A percentile compares a stretch with the other conserved stretches of the same genome.
These are phyloP conservation scores for Pelusios castaneus DNA, from an alignment of 2,113 vertebrate genomes.

Conservation along the genomic window DNA sequence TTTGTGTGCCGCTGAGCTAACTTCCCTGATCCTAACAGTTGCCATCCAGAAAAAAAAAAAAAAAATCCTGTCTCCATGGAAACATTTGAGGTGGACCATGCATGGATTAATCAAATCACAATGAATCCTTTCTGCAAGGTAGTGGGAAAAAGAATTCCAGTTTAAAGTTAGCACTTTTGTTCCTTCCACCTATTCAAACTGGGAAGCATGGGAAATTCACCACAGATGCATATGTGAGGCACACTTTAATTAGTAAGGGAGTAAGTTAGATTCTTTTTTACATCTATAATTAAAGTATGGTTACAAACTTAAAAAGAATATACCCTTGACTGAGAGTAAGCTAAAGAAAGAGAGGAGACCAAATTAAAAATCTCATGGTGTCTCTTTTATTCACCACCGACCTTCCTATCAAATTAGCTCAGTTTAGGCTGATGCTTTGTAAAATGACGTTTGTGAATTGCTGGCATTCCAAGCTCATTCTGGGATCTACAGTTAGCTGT, in stretches of 20 bases:
- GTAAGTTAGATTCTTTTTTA: conserved; percentile 41
- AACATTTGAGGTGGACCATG: conserved; percentile 81
- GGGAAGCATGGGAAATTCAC: conserved; percentile 70
- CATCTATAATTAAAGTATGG: conserved; percentile 35
- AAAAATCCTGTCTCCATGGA: conserved; percentile 81
- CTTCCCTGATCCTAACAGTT: conserved; percentile 74
- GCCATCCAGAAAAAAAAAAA: conserved; percentile 77
- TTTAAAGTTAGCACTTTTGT: conserved; percentile 67
- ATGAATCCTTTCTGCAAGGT: conserved; percentile 81
- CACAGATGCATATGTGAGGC: conserved; percentile 44
- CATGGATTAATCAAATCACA: conserved; percentile 85
- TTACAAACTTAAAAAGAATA: neutral
- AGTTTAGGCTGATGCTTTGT: neutral
- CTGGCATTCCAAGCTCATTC: neutral
- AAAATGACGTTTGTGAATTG: neutral
- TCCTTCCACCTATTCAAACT: conserved; percentile 66
- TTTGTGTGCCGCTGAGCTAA: conserved; percentile 71
- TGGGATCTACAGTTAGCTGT: neutral
- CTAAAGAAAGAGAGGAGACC: conserved; percentile 7
- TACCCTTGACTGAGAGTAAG: neutral
- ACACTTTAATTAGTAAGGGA: conserved; percentile 48
- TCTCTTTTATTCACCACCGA: neutral
- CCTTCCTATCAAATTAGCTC: neutral
- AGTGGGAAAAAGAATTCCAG: conserved; percentile 64
- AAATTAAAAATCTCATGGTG: conserved; percentile 39